Conservation (phyloP, 2,113 vertebrate species). For the Piaya cayana region DNA sequence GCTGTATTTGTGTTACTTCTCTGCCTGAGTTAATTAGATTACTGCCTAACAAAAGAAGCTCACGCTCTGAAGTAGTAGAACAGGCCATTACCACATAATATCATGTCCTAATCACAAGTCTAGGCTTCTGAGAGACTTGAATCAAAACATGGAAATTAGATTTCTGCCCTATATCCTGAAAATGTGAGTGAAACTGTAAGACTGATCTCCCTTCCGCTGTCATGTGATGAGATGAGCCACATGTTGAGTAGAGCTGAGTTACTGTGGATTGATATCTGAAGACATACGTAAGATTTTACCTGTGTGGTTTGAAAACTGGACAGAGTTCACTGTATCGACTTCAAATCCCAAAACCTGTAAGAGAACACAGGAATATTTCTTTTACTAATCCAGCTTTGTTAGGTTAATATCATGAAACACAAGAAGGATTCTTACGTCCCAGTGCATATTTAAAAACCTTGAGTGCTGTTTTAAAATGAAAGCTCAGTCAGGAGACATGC, state of each 20-base stretch:
- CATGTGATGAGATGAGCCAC: neutral
- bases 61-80: neutral
- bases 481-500: neutral
- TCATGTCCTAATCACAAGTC: neutral
- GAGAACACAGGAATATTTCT: conserved; percentile 16
- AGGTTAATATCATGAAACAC: neutral
- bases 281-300: conserved; percentile 73
- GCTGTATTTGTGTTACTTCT: neutral
- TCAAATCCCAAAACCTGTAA: conserved; percentile 95
- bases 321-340: conserved; percentile 95
- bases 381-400: neutral
- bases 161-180: neutral
- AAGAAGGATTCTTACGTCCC: neutral
- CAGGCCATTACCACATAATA: neutral
- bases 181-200: neutral
- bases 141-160: neutral
- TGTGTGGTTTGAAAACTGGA: conserved; percentile 99
- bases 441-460: neutral
- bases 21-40: neutral
- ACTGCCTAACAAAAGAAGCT: neutral
- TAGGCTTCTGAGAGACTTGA: neutral
- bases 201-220: neutral
- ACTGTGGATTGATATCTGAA: neutral
- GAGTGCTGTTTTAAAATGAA: neutral
- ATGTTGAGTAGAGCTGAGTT: neutral